Conservation (phyloP, 1,140 invertebrate species). For the Macrocentrus cingulum region DNA sequence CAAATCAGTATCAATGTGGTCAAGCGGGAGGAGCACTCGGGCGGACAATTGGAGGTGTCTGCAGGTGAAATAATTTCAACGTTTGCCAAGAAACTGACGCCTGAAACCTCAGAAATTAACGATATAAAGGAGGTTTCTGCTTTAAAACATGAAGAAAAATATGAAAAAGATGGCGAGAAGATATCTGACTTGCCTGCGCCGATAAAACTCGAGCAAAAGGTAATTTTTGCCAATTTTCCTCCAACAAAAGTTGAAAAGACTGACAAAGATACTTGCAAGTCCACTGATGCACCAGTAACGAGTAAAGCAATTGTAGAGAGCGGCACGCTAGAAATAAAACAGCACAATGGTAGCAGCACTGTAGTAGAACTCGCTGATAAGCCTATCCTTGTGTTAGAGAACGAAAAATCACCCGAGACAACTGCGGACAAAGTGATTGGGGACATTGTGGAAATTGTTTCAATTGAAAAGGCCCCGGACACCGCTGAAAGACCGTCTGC, state of each 20-base stretch:
- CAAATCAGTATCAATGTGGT: conserved; percentile 74
- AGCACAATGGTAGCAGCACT: conserved; percentile 49
- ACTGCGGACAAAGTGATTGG: not conserved
- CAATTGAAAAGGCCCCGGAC: conserved; percentile 2
- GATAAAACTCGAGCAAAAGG: too few species aligned
- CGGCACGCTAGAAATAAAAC: conserved; percentile 56
- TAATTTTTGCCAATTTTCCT: too few species aligned
- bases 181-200: conserved; percentile 12
- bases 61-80: not conserved
- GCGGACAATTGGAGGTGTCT: not conserved
- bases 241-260: conserved; percentile 22
- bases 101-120: conserved; percentile 16
- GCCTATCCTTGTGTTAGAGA: conserved; percentile 38
- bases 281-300: conserved; percentile 46
- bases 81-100: not conserved
- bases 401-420: not conserved
- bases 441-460: conserved; percentile 8
- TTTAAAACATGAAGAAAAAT: too few species aligned
- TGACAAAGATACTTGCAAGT: conserved; percentile 52
- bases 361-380: conserved; percentile 47
- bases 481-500: conserved; percentile 2
- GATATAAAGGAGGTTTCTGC: not conserved
- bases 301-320: conserved; percentile 47
- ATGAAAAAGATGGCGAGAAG: conserved; percentile 14
- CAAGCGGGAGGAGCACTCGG: conserved; percentile 54